Evolutionary conservation across 2,888 invertebrate species (phyloP).

Genomic region (Stenchaetothrips biformis): DNA sequence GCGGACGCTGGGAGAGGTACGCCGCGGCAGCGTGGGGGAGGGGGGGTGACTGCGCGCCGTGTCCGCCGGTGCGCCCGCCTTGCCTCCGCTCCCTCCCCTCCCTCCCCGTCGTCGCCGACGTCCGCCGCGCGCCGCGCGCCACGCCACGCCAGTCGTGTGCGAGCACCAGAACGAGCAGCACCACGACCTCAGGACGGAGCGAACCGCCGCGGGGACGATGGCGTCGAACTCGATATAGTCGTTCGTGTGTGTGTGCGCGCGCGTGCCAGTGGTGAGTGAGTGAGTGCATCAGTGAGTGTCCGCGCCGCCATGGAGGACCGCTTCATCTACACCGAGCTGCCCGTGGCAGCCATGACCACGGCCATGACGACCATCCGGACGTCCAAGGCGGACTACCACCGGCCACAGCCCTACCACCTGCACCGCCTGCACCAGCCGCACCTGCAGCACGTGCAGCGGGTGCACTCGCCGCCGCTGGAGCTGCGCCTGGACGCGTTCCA

Average conservation of each 20-base stretch:
- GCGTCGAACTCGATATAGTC: constrained; percentile 21
- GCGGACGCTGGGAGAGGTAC: too few relatives aligned
- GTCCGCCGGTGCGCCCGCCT: too few relatives aligned
- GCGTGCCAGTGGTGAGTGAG: constrained; percentile 29
- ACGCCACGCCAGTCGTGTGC: not conserved
- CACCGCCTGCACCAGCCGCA: constrained; percentile 49
- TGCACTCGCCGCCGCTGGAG: constrained; percentile 43
- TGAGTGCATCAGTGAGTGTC: constrained; percentile 28
- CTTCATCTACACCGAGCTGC: constrained; percentile 36
- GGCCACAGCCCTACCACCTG: constrained; percentile 43
- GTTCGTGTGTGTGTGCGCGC: constrained; percentile 12
- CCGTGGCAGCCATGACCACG: constrained; percentile 28
- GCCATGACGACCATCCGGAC: too few relatives aligned
- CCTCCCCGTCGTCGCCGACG: not conserved
- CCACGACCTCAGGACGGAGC: not conserved
- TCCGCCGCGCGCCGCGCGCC: not conserved
- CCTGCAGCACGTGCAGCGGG: constrained; percentile 48
- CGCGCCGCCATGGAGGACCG: constrained; percentile 33
- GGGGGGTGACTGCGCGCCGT: not conserved
- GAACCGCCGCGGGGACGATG: not conserved
- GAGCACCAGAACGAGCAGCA: not conserved
- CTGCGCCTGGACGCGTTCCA: constrained; percentile 43
- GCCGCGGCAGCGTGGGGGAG: too few relatives aligned
- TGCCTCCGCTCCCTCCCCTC: too few relatives aligned
- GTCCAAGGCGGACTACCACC: not conserved